Evolutionary conservation across 1,140 invertebrate species (phyloP).

Genomic region (Carposina sasakii): DNA sequence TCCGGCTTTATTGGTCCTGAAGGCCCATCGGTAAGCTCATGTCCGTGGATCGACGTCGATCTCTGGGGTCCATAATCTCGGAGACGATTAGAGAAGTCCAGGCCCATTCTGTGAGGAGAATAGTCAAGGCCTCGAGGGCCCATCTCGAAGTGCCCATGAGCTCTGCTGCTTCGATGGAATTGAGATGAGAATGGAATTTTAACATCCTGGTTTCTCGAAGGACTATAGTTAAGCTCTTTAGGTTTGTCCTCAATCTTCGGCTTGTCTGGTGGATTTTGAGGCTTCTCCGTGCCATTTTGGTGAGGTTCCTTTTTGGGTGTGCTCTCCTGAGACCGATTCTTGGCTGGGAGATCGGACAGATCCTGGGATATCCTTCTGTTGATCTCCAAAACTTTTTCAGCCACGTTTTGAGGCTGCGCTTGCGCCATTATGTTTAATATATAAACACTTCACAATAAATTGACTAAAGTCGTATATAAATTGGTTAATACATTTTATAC

Average conservation of each 20-base stretch:
- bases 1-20: constrained; percentile 54
- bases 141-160: constrained; percentile 68
- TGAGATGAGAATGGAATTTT: constrained; percentile 63
- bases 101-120: constrained; percentile 61
- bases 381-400: too few relatives aligned
- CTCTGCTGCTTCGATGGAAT: constrained; percentile 44
- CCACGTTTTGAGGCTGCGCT: constrained; percentile 51
- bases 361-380: too few relatives aligned
- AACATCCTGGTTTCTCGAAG: constrained; percentile 34
- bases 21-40: constrained; percentile 62
- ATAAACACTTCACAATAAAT: constrained; percentile 56
- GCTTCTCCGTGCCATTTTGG: constrained; percentile 41
- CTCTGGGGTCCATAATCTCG: constrained; percentile 59
- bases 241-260: constrained; percentile 34
- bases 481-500: too few relatives aligned
- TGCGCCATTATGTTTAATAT: constrained; percentile 53
- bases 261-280: constrained; percentile 20
- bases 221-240: constrained; percentile 32
- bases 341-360: too few relatives aligned
- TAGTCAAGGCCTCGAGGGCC: constrained; percentile 64
- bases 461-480: constrained; percentile 39
- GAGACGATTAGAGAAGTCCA: constrained; percentile 57
- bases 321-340: constrained; percentile 27
- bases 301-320: constrained; percentile 45
- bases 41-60: constrained; percentile 66